A percentile compares a stretch with the other conserved stretches of the same genome.
Evolutionary conservation across 1,140 invertebrate genomes (phyloP).

Genomic region (Temnothorax nylanderi): DNA sequence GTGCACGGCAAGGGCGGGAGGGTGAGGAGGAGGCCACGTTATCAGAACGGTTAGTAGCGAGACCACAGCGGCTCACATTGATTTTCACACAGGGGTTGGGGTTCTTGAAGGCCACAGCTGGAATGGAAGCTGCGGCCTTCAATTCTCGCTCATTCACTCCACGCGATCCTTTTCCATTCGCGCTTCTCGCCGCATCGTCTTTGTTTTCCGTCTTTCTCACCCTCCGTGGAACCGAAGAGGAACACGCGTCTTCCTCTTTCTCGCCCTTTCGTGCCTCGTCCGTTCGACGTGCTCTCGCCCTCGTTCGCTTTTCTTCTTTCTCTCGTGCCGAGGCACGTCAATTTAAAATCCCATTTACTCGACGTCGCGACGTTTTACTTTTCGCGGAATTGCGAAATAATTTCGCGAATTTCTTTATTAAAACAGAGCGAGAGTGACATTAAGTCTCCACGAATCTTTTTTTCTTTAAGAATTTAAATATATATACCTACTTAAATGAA

Average conservation of each 20-base stretch:
- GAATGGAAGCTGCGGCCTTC: slow-evolving; percentile 67
- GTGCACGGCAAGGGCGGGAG: neutral
- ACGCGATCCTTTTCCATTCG: slow-evolving; percentile 33
- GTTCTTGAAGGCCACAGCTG: slow-evolving; percentile 70
- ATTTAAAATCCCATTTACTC: slow-evolving; percentile 49
- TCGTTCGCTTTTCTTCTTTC: neutral
- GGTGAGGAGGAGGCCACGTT: slow-evolving; percentile 60
- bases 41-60: slow-evolving; percentile 75
- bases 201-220: slow-evolving; percentile 22
- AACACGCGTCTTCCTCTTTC: no score
- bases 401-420: slow-evolving; percentile 3
- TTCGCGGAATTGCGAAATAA: neutral
- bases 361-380: neutral
- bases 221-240: no score
- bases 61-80: slow-evolving; percentile 74
- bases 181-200: slow-evolving; percentile 20
- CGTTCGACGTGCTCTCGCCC: neutral
- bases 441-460: neutral
- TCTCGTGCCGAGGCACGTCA: neutral
- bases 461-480: neutral
- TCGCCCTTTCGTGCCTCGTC: neutral
- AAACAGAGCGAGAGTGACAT: neutral
- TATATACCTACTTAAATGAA: neutral
- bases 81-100: slow-evolving; percentile 75
- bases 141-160: slow-evolving; percentile 67